A percentile compares a stretch with the other conserved stretches of the same genome.
Evolutionary conservation across 1,140 invertebrate species (phyloP).

Genomic region (Scaptomyza hsui): DNA sequence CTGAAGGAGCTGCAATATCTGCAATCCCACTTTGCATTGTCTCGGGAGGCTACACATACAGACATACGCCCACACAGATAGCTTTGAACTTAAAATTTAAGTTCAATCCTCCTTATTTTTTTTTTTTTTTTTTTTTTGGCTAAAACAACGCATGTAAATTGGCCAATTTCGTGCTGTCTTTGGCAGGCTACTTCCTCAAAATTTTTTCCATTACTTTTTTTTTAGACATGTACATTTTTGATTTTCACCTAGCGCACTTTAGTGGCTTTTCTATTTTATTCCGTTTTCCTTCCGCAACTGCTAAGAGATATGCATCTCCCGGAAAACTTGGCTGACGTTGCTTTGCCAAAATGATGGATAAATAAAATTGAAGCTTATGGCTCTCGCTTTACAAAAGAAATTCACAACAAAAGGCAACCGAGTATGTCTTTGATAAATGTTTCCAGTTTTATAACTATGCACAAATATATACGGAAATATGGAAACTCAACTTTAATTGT

Average conservation of each 20-base stretch:
- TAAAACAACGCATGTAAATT: constrained; percentile 75
- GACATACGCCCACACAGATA: constrained; percentile 20
- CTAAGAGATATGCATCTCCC: constrained; percentile 43
- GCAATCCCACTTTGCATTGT: constrained; percentile 67
- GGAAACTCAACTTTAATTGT: no score
- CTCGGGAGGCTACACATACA: neutral
- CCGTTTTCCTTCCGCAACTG: constrained; percentile 45
- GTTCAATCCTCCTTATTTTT: constrained; percentile 70
- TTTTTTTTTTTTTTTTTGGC: constrained; percentile 42
- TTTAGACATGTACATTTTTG: constrained; percentile 51
- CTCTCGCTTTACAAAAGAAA: neutral
- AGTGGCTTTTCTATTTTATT: constrained; percentile 48
- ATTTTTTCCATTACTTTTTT: neutral
- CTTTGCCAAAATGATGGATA: constrained; percentile 46
- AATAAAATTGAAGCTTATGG: constrained; percentile 51
- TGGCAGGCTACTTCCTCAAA: constrained; percentile 23
- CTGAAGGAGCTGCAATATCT: constrained; percentile 32
- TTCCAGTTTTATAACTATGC: no score
- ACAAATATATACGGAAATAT: no score
- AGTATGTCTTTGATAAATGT: no score
- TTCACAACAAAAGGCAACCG: no score
- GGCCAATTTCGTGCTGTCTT: constrained; percentile 65
- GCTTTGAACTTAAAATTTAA: constrained; percentile 57
- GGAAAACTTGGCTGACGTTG: constrained; percentile 32
- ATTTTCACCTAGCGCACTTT: constrained; percentile 68